Evolutionary conservation across 2,888 invertebrate genomes (phyloP).

Genomic region (Pogonocherus hispidulus): DNA sequence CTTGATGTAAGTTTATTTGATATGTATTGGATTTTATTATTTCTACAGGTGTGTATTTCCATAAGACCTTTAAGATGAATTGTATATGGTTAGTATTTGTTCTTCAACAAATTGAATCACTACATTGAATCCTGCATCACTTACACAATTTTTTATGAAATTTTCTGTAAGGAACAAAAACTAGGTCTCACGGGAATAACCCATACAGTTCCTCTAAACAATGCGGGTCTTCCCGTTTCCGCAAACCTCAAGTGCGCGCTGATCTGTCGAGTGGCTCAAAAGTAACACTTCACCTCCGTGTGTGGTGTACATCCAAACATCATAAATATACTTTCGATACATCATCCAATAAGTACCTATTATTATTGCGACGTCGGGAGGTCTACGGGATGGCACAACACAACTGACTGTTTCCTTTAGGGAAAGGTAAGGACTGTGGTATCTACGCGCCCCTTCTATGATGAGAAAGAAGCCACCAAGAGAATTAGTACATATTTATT

Average conservation of each 20-base stretch:
- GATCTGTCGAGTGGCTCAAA: constrained; percentile 28
- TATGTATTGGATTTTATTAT: too few species aligned
- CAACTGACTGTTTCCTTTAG: neutral
- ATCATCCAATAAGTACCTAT: constrained; percentile 21
- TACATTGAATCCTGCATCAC: too few species aligned
- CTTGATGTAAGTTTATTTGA: too few species aligned
- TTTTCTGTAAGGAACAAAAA: constrained; percentile 6
- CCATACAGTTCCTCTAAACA: constrained; percentile 40
- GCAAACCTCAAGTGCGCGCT: constrained; percentile 40
- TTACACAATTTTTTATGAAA: constrained; percentile 1
- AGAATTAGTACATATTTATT: neutral
- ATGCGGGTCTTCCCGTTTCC: constrained; percentile 52
- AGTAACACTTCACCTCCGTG: constrained; percentile 30
- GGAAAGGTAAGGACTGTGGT: neutral
- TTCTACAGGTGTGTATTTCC: too few species aligned
- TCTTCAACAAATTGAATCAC: too few species aligned
- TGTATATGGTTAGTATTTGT: too few species aligned
- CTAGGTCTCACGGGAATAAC: constrained; percentile 52
- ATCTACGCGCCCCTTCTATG: too few species aligned
- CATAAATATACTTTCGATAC: constrained; percentile 20
- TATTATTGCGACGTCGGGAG: neutral
- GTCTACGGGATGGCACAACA: neutral
- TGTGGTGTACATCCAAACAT: constrained; percentile 35
- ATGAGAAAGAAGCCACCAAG: neutral
- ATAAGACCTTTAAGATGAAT: too few species aligned